These are phyloP conservation scores for Plagodis pulveraria DNA, from an alignment of 2,888 invertebrate species.

Conservation along the genomic window DNA sequence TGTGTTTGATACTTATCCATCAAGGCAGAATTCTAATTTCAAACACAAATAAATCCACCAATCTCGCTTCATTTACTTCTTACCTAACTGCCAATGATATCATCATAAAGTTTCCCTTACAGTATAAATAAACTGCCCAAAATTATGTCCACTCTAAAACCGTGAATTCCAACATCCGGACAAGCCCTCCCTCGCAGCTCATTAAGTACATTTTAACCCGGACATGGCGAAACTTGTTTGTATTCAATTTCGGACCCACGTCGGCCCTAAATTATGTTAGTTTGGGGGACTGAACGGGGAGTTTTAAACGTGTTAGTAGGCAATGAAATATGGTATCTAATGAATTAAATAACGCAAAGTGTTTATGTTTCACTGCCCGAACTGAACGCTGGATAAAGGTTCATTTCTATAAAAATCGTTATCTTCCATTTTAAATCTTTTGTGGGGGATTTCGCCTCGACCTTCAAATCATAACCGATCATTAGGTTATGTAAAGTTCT, in stretches of 20 bases:
- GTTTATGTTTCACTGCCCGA: too few relatives aligned
- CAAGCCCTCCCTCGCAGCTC: slow-evolving; percentile 3
- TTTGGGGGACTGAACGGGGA: slow-evolving; percentile 12
- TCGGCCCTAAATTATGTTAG: slow-evolving; percentile 18
- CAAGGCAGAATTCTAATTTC: too few relatives aligned
- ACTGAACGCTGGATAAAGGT: too few relatives aligned
- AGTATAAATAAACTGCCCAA: slow-evolving; percentile 5
- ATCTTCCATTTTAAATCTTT: too few relatives aligned
- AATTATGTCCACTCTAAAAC: slow-evolving; percentile 6
- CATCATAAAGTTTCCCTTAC: background rate
- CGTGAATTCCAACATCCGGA: slow-evolving; percentile 4
- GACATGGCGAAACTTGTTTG: slow-evolving; percentile 32
- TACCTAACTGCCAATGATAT: background rate
- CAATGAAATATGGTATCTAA: slow-evolving; percentile 1
- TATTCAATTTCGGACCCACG: slow-evolving; percentile 31
- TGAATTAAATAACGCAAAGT: background rate
- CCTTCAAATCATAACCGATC: too few relatives aligned
- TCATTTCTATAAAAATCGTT: too few relatives aligned
- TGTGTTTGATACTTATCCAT: too few relatives aligned
- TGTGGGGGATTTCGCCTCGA: too few relatives aligned
- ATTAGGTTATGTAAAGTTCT: too few relatives aligned
- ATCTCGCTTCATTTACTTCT: too few relatives aligned
- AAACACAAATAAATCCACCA: too few relatives aligned
- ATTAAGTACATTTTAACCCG: slow-evolving; percentile 14
- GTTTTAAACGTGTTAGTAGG: slow-evolving; percentile 21